These are phyloP conservation scores for Blastobasis adustella DNA, from an alignment of 2,888 invertebrate genomes.

Conservation along the genomic window DNA sequence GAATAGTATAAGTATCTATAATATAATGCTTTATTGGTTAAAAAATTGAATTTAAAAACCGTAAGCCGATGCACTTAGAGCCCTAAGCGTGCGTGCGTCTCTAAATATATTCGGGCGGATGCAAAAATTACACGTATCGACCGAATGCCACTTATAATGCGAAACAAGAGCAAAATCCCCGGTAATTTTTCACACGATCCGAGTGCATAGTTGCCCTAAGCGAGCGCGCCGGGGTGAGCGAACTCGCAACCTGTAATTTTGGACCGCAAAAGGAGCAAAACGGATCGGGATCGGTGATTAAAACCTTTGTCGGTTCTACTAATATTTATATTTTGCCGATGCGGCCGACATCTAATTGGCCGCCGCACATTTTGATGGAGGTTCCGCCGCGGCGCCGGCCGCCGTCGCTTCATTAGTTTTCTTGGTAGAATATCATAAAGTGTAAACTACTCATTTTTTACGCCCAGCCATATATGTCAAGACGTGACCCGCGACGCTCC, in stretches of 20 bases:
- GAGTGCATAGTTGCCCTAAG: constrained; percentile 70
- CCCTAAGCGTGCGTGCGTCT: constrained; percentile 27
- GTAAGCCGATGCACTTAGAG: constrained; percentile 8
- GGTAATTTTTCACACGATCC: constrained; percentile 73
- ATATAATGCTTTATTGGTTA: no score
- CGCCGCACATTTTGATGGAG: constrained; percentile 57
- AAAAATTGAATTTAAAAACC: not conserved
- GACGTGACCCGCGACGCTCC: constrained; percentile 41
- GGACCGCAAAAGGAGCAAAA: constrained; percentile 74
- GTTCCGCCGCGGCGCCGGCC: constrained; percentile 38
- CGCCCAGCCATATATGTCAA: constrained; percentile 48
- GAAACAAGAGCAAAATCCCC: constrained; percentile 64
- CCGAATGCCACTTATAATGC: constrained; percentile 57
- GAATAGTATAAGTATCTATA: no score
- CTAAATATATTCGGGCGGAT: constrained; percentile 47
- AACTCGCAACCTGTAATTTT: constrained; percentile 71
- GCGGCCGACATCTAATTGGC: constrained; percentile 72
- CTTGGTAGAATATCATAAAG: constrained; percentile 52
- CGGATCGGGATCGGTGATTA: constrained; percentile 70
- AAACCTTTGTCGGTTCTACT: constrained; percentile 76
- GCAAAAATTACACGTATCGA: constrained; percentile 58
- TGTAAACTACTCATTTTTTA: constrained; percentile 62
- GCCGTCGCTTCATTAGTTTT: constrained; percentile 67
- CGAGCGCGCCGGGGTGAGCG: constrained; percentile 65
- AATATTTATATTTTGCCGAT: constrained; percentile 75